phyloP scores from a whole-genome alignment of 1,140 invertebrate genomes.

The Nasonia longicornis region DNA sequence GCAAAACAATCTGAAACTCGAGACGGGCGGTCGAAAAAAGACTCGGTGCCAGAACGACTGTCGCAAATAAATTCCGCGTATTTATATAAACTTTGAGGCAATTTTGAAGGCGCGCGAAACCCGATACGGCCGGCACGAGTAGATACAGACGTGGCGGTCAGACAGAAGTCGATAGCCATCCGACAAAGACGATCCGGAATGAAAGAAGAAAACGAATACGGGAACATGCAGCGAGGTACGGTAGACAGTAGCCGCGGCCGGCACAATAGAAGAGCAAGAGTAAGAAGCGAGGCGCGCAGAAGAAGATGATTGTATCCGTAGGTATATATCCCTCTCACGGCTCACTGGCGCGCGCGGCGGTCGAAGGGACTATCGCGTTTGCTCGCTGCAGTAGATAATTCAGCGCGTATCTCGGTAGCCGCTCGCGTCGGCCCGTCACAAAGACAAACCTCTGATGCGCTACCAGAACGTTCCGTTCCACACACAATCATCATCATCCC shows the following conservation, averaged over 20 bases:
- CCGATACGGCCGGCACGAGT: no score
- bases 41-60: no score
- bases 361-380: conserved; percentile 60
- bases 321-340: conserved; percentile 51
- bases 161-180: background rate
- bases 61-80: background rate
- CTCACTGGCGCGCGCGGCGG: conserved; percentile 2
- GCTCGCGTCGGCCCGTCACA: conserved; percentile 65
- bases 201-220: background rate
- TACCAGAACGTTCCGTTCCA: conserved; percentile 60
- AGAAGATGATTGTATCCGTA: conserved; percentile 55
- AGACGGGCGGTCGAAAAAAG: no score
- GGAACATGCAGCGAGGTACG: background rate
- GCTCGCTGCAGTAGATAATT: conserved; percentile 62
- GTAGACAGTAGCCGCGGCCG: background rate
- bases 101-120: background rate
- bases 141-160: background rate
- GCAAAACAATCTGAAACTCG: conserved; percentile 5
- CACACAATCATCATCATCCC: conserved; percentile 62
- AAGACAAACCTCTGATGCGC: conserved; percentile 67
- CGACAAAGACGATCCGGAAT: background rate
- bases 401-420: conserved; percentile 68
- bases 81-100: background rate
- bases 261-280: conserved; percentile 37
- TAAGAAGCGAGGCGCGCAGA: conserved; percentile 43